Base-by-base conservation (phyloP, 2,888 invertebrate genomes). In the Athalia rosae region DNA sequence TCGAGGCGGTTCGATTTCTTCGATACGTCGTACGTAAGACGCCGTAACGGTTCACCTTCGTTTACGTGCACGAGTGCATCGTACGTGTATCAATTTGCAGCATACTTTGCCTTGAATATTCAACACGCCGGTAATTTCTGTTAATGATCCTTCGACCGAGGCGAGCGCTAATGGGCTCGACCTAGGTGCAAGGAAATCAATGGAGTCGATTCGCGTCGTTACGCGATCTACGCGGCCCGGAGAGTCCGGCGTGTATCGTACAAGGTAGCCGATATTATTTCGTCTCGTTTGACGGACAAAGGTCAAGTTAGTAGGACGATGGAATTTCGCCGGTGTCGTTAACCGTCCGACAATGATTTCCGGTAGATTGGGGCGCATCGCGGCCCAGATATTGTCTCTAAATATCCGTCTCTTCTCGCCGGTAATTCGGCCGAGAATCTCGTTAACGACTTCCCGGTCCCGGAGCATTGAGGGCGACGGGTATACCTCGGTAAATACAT, bases 41-140 rank as follows among this genome's bases (percentile, higher is more conserved):
- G 4, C n/a, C 4, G 58, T 58, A 50, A 0, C n/a, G 28, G 28
- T 28, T 47, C 45, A 8, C 48, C 47, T 8, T 13, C 7, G 62
- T 8, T 45, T 28, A 11, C 41, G 41, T 62, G 41, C 41, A 62
- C 62, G 43, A n/a, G 11, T 62, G n/a, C n/a, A 62, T 62, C 50
- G 7, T 62, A 43, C 62, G 45, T 43, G 62, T 62, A 62, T 43
- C 62, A 62, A 62, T 62, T 62, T n/a, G n/a, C n/a, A 62, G 4
- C 62, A 43, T 6, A 11, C 28, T 28, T 45, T 62, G 62, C 62
- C 6, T 4, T 11, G 45, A 47, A 47, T 7, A 11, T 4, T 58
- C 8, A n/a, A 58, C 64, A 7, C 13, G 45, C 3, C 47, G 47
- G 64, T 47, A 47, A 64, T 64, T 47, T 13, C 47, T 47, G 47